Conservation (phyloP, 2,113 vertebrate genomes). For the Bambusicola thoracicus region DNA sequence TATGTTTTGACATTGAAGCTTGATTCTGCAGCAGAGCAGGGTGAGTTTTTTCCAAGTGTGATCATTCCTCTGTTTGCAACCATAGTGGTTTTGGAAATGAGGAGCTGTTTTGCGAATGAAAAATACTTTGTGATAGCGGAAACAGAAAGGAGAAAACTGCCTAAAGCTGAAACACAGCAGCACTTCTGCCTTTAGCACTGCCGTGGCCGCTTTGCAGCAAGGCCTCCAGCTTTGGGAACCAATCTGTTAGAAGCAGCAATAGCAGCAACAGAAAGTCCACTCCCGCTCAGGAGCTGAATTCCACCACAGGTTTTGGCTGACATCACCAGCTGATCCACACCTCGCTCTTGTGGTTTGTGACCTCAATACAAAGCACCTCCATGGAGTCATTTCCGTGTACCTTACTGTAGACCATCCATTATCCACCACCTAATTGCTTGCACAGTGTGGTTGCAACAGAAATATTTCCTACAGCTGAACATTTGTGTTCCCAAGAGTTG, state of each 20-base stretch:
- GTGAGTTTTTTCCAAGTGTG: accelerated
- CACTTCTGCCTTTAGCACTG: neutral
- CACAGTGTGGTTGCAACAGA: neutral
- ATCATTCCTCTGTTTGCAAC: neutral
- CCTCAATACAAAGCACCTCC: neutral
- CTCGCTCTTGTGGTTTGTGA: neutral
- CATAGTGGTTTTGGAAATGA: neutral
- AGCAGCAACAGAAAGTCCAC: neutral
- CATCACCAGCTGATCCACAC: neutral
- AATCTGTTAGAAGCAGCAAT: neutral
- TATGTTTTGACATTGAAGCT: neutral
- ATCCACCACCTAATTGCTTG: conserved; percentile 11
- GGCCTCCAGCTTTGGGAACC: neutral
- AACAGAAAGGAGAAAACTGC: neutral
- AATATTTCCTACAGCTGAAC: conserved; percentile 2
- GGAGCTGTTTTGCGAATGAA: neutral
- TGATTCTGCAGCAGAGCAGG: neutral
- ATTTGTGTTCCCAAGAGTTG: conserved; percentile 8
- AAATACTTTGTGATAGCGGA: neutral
- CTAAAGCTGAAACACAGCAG: accelerated
- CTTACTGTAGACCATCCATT: neutral
- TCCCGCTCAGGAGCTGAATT: neutral
- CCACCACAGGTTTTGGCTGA: neutral
- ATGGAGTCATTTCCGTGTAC: neutral
- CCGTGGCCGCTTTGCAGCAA: accelerated